Base-by-base conservation (phyloP, 2,797 vertebrate species). In the Rhinoraja longicauda region DNA sequence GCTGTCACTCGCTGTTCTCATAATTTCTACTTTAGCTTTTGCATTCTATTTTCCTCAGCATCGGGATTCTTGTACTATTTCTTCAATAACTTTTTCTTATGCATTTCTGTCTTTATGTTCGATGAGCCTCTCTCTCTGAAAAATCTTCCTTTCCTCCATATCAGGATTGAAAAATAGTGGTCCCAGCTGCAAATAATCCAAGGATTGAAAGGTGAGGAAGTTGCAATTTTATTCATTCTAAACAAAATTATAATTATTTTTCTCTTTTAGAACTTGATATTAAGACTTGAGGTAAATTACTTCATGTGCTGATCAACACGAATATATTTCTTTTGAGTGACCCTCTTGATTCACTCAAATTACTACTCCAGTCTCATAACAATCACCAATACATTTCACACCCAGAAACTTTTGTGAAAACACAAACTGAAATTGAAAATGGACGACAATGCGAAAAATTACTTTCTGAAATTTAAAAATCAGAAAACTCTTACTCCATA, bases 401-500 rank as follows among this genome's bases (percentile, higher is more conserved):
- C 21, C 17, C 62, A 88, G 84, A 67, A 88, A 88, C 84, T 9
- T 36, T 84, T 88, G 17, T 88, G 62, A 64, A 67, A 62, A 36
- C n/a, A 88, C 7, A 9, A 67, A 3, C 21, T 88, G 15, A 32
- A 62, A 67, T 88, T 88, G n/a, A 67, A 36, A 88, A 88, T 19
- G 8, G 59, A 64, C 5, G 59, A 84, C 29, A n/a, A 5, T 6
- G 0, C 36, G 3, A 36, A 64, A 86, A 62, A 62, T 26, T 1
- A 36, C 0, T 59, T 21, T 4, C 70, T 94, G 94, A 81, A 64
- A 39, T 73, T 26, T 1, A 94, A 59, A 32, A 93, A 26, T 94
- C 4, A 93, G 94, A 0, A 53, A 95, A 94, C 94, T 98, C 98
- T 98, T 96, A 99, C 99, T 98, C 98, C 99, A 99, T 99, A 94